Conservation (phyloP, 1,140 invertebrate species). For the Drosophila hydei region DNA sequence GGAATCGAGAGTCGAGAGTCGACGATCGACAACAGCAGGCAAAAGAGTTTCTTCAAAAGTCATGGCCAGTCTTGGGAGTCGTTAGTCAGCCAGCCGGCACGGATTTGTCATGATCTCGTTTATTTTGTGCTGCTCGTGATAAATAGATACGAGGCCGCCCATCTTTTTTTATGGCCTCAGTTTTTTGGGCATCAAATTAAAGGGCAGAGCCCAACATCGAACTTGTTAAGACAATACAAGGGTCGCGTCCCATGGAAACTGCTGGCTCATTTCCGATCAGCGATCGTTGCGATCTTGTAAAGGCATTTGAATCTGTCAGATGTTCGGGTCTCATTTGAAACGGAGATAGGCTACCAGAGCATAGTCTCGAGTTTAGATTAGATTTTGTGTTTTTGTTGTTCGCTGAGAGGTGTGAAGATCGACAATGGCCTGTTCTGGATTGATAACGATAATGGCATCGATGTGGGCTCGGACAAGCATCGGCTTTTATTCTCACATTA, state of each 20-base stretch:
- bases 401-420: slow-evolving; percentile 41
- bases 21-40: slow-evolving; percentile 57
- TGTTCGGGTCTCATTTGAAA: slow-evolving; percentile 27
- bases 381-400: neutral
- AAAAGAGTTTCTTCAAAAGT: slow-evolving; percentile 61
- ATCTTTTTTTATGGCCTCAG: slow-evolving; percentile 56
- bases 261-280: slow-evolving; percentile 66
- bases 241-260: slow-evolving; percentile 32
- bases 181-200: slow-evolving; percentile 56
- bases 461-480: slow-evolving; percentile 21
- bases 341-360: slow-evolving; percentile 37
- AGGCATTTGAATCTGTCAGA: slow-evolving; percentile 29
- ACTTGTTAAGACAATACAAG: slow-evolving; percentile 61
- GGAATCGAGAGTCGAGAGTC: no score
- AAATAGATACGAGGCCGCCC: slow-evolving; percentile 49
- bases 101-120: slow-evolving; percentile 72
- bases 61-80: slow-evolving; percentile 46
- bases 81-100: slow-evolving; percentile 57
- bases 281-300: slow-evolving; percentile 53
- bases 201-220: slow-evolving; percentile 30
- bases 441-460: neutral
- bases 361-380: slow-evolving; percentile 1
- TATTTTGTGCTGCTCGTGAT: slow-evolving; percentile 60
- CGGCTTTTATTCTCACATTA: slow-evolving; percentile 34
- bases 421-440: slow-evolving; percentile 1